These are phyloP conservation scores for Paracyprichromis sp. DNA, from an alignment of 2,113 vertebrate species.

Conservation along the genomic window DNA sequence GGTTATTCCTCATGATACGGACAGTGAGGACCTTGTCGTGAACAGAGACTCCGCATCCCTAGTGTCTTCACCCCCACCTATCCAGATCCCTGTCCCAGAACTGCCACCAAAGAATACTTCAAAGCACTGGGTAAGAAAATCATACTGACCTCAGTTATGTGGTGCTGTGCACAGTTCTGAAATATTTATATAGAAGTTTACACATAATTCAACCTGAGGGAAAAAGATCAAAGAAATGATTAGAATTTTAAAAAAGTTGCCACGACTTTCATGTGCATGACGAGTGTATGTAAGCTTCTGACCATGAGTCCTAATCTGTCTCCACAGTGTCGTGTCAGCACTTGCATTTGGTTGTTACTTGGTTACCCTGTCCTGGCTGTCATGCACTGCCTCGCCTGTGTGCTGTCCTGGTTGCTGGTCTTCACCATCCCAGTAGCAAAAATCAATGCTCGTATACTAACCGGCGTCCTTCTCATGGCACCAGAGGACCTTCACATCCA, in stretches of 20 bases:
- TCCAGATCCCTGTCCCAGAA: slow-evolving; percentile 23
- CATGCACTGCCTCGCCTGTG: slow-evolving; percentile 69
- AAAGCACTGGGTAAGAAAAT: slow-evolving; percentile 29
- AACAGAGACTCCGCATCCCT: slow-evolving; percentile 62
- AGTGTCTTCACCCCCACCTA: slow-evolving; percentile 4
- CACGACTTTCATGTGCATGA: fast-evolving
- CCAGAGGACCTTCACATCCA: slow-evolving; percentile 59
- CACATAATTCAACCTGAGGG: fast-evolving
- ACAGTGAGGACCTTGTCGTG: slow-evolving; percentile 3
- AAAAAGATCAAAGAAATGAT: fast-evolving
- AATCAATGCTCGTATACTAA: slow-evolving; percentile 62
- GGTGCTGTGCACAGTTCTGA: not conserved
- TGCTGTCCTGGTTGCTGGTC: slow-evolving; percentile 73
- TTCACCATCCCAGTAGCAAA: slow-evolving; percentile 76
- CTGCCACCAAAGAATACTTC: not conserved
- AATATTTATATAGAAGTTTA: not conserved
- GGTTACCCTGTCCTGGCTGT: slow-evolving; percentile 67
- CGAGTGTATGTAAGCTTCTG: not conserved
- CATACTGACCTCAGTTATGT: not conserved
- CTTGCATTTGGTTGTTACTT: slow-evolving; percentile 66
- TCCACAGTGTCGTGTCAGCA: slow-evolving; percentile 52
- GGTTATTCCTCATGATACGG: slow-evolving; percentile 18
- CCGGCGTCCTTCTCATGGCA: slow-evolving; percentile 66
- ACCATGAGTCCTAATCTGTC: not conserved
- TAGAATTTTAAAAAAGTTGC: fast-evolving